Evolutionary conservation across 2,797 vertebrate genomes (phyloP), one percentile per base, ranked within the genome.

Genomic region (Cossypha caffra): DNA sequence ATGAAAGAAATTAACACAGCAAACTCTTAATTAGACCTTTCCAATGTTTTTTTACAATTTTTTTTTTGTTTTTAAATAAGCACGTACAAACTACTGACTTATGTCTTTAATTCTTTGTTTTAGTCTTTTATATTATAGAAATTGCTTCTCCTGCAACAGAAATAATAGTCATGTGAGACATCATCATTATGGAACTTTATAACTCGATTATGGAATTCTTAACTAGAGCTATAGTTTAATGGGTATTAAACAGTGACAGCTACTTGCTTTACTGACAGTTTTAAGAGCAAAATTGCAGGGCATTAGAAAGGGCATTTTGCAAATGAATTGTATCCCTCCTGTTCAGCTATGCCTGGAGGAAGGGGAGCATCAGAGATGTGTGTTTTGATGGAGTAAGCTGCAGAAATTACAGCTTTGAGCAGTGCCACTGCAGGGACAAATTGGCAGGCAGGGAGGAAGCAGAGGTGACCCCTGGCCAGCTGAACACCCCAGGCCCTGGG

Each of bases 11-110:
- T 26, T 23, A 94, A 51, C 29, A 40, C 28, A n/a, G 55, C 17
- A 72, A 82, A 50, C 11, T 40, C 59, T 82, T 97, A 96, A 91
- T 96, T 87, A 86, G 40, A 31, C 11, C n/a, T 92, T 96, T 66
- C 35, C 23, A 55, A 12, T 79, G 51, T 9, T 92, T 38, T 33
- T 85, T 31, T 50, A 50, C n/a, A 6, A 24, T 38, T 38, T 38
- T 48, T 24, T 55, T 54, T 59, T 25, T 52, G 38, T 52, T 77
- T 80, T 55, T 35, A 16, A 52, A 75, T 63, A 85, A 95, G 48
- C 69, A 52, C 15, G 15, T 43, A 68, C 23, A 51, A 75, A 50
- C 9, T 90, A 48, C 62, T 18, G 35, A 59, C 13, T 42, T 47
- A 45, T n/a, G 94, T 78, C 13, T 86, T 76, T 89, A 66, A 37